Evolutionary conservation across 2,888 invertebrate species (phyloP).

Genomic region (Dorcus hopei): DNA sequence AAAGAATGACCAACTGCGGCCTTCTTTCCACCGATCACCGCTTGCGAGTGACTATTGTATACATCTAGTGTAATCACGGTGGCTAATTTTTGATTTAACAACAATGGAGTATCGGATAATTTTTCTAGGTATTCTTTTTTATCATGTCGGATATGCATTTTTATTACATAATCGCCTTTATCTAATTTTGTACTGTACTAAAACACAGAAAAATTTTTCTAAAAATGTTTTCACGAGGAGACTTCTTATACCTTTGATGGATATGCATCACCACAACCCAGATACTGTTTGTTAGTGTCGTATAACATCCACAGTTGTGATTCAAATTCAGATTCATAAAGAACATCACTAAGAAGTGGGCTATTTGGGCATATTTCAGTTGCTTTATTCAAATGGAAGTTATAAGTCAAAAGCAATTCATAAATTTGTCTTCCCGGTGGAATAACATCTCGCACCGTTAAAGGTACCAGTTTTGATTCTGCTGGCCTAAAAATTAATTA

Average conservation of each 20-base stretch:
- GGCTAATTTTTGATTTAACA: conserved; percentile 73
- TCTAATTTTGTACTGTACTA: conserved; percentile 86
- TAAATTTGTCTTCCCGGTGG: conserved; percentile 88
- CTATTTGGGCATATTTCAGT: conserved; percentile 80
- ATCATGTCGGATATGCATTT: conserved; percentile 88
- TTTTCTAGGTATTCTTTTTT: conserved; percentile 80
- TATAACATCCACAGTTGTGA: conserved; percentile 96
- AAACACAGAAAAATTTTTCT: conserved; percentile 31
- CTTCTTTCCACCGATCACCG: conserved; percentile 76
- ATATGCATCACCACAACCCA: conserved; percentile 87
- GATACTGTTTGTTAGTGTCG: conserved; percentile 82
- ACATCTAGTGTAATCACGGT: conserved; percentile 71
- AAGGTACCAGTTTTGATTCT: conserved; percentile 75
- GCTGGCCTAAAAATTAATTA: conserved; percentile 60
- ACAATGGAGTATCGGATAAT: conserved; percentile 73
- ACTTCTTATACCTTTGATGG: conserved; percentile 64
- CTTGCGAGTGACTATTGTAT: conserved; percentile 68
- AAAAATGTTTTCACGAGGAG: neutral
- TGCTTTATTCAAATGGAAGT: conserved; percentile 75
- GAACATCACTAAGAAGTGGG: conserved; percentile 75
- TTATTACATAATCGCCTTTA: conserved; percentile 90
- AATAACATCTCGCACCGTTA: conserved; percentile 79
- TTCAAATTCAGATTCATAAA: conserved; percentile 96
- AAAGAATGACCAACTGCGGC: conserved; percentile 41
- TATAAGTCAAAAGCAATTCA: conserved; percentile 83